A percentile compares a stretch with the other conserved stretches of the same genome.
Evolutionary conservation across 2,888 invertebrate genomes (phyloP).

Genomic region (Amiota communis): DNA sequence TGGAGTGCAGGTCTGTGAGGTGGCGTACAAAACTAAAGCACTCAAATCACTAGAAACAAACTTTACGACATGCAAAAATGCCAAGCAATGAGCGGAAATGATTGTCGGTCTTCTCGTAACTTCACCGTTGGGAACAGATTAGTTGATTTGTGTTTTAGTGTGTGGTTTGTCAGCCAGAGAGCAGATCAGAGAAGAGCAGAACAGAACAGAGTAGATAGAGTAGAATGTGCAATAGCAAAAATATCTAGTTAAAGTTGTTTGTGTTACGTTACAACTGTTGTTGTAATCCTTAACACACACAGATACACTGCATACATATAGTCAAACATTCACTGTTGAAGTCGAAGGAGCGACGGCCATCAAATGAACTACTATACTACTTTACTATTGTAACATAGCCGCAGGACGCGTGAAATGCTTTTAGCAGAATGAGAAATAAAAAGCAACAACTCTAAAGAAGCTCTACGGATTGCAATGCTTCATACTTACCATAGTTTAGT

Average conservation of each 20-base stretch:
- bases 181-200: too few relatives aligned
- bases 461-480: too few relatives aligned
- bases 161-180: not conserved
- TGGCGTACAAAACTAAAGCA: conserved; percentile 17
- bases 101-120: conserved; percentile 68
- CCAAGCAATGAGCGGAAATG: conserved; percentile 68
- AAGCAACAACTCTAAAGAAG: too few relatives aligned
- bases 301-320: not conserved
- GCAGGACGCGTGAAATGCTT: conserved; percentile 59
- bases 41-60: conserved; percentile 44
- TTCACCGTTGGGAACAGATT: conserved; percentile 67
- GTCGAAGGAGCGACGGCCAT: too few relatives aligned
- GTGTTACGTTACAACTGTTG: not conserved
- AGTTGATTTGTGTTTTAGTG: conserved; percentile 60
- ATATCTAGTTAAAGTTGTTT: conserved; percentile 16
- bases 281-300: not conserved
- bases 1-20: not conserved
- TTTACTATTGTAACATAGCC: not conserved
- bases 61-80: conserved; percentile 67
- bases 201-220: too few relatives aligned
- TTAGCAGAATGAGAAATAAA: conserved; percentile 65
- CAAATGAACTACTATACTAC: too few relatives aligned
- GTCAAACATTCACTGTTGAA: too few relatives aligned
- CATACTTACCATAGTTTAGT: too few relatives aligned
- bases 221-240: too few relatives aligned